Evolutionary conservation across 2,113 vertebrate genomes (phyloP).

Genomic region (Erpornis zantholeuca): DNA sequence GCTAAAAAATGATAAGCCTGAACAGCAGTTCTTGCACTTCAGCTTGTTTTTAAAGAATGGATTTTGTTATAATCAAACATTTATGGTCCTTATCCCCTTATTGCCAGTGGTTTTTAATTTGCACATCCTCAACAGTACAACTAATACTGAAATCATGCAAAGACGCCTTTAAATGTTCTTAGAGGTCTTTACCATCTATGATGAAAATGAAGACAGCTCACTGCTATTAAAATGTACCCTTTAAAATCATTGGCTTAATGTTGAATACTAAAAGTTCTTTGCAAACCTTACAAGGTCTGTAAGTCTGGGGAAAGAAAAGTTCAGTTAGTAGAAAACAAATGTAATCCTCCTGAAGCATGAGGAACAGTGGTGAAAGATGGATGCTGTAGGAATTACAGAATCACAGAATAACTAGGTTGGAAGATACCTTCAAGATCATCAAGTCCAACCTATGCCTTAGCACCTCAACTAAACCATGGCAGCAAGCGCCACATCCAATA

Average conservation of each 20-base stretch:
- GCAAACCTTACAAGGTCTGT: background rate
- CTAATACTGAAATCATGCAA: background rate
- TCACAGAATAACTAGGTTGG: no score
- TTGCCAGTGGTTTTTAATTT: background rate
- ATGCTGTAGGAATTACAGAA: background rate
- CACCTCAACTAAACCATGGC: no score
- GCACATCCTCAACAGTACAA: background rate
- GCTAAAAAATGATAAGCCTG: background rate
- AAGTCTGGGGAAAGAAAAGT: background rate
- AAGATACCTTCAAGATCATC: no score
- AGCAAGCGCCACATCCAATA: no score
- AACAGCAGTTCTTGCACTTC: background rate
- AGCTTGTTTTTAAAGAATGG: background rate
- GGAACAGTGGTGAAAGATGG: background rate
- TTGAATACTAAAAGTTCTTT: background rate
- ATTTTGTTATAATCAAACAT: background rate
- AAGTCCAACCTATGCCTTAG: no score
- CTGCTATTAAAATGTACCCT: background rate
- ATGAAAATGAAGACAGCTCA: background rate
- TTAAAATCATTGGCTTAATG: background rate
- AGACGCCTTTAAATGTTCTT: background rate
- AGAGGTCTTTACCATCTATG: background rate
- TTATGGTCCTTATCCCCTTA: background rate
- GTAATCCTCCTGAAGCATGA: background rate
- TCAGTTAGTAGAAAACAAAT: background rate